A percentile compares a stretch with the other conserved stretches of the same genome.
These are phyloP conservation scores for Zaprionus inermis DNA, from an alignment of 1,140 invertebrate species.

Conservation along the genomic window DNA sequence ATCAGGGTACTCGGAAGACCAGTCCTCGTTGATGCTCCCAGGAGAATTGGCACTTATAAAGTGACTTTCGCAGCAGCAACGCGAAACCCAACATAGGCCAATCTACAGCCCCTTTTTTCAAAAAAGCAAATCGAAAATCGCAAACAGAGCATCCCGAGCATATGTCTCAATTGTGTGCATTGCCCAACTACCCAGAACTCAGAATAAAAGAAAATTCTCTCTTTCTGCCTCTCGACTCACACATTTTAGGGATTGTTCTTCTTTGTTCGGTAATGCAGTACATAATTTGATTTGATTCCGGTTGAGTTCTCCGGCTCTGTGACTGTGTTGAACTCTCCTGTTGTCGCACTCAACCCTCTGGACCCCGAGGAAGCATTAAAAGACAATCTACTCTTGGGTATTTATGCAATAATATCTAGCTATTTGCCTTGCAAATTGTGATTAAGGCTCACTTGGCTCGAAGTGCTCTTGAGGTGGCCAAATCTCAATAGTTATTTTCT, in stretches of 20 bases:
- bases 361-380: background rate
- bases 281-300: constrained; percentile 66
- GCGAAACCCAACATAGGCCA: constrained; percentile 54
- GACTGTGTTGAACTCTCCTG: background rate
- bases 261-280: constrained; percentile 26
- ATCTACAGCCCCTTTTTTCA: constrained; percentile 11
- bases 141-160: constrained; percentile 59
- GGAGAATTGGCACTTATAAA: constrained; percentile 73
- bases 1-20: constrained; percentile 6
- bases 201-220: constrained; percentile 13
- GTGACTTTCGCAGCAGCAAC: constrained; percentile 72
- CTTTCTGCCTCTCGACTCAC: constrained; percentile 19
- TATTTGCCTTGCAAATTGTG: background rate
- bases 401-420: background rate
- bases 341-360: constrained; percentile 33
- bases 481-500: background rate
- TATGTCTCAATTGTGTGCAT: constrained; percentile 79
- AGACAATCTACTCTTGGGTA: background rate
- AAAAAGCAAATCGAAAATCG: constrained; percentile 51
- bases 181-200: constrained; percentile 48
- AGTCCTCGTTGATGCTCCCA: constrained; percentile 43
- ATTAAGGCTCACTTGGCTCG: background rate
- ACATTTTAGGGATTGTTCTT: constrained; percentile 40
- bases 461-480: background rate
- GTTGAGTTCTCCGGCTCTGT: constrained; percentile 39